These are phyloP conservation scores for Hyalella azteca DNA, from an alignment of 2,888 invertebrate genomes.

Conservation along the genomic window DNA sequence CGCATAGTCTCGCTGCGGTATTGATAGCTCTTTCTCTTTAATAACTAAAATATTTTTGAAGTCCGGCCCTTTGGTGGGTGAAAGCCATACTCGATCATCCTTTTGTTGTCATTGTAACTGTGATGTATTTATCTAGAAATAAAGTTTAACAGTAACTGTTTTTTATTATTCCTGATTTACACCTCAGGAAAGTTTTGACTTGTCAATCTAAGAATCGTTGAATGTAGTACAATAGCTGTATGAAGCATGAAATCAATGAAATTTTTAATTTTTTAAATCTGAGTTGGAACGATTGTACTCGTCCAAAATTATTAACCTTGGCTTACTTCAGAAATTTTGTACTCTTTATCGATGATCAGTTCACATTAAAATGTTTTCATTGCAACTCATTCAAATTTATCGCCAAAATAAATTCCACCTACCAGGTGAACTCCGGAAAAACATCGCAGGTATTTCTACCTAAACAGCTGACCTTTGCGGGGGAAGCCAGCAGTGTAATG, in stretches of 20 bases:
- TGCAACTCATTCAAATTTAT: too few species aligned
- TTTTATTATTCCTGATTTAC: background rate
- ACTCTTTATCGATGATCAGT: too few species aligned
- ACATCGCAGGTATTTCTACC: too few species aligned
- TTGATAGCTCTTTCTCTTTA: background rate
- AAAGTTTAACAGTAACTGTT: background rate
- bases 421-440: too few species aligned
- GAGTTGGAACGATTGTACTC: too few species aligned
- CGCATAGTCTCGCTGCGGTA: background rate
- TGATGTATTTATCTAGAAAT: conserved; percentile 8
- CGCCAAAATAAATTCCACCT: too few species aligned
- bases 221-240: background rate
- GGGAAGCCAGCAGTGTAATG: too few species aligned
- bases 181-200: background rate
- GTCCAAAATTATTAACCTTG: too few species aligned
- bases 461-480: too few species aligned
- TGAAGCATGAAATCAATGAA: background rate
- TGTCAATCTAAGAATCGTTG: background rate
- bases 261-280: background rate
- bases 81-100: too few species aligned
- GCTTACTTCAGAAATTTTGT: too few species aligned
- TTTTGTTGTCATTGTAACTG: background rate
- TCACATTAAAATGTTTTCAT: too few species aligned
- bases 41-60: background rate
- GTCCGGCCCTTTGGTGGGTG: background rate